phyloP scores from a whole-genome alignment of 2,797 vertebrate genomes.

The Mormyrops boulengeri region DNA sequence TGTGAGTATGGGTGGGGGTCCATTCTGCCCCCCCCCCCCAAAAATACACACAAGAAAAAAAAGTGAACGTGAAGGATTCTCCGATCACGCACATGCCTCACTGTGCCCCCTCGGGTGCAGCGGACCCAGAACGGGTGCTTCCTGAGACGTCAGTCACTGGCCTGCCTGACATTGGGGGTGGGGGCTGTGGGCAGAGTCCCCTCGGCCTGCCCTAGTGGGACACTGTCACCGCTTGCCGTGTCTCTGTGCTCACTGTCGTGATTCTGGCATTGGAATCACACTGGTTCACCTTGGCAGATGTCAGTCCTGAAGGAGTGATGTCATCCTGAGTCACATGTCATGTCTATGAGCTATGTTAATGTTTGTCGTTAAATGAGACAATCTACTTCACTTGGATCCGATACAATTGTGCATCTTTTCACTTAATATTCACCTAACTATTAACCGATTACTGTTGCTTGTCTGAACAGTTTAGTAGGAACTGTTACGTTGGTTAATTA shows the following conservation, averaged over 20 bases:
- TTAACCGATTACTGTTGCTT: neutral
- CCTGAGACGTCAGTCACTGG: conserved; percentile 41
- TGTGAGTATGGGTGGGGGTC: neutral
- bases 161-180: neutral
- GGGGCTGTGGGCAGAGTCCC: neutral
- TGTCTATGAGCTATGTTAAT: neutral
- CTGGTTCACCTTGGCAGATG: neutral
- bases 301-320: neutral
- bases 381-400: neutral
- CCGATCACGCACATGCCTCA: conserved; percentile 1
- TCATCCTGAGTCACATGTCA: neutral
- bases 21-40: neutral
- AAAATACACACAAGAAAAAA: too few species aligned
- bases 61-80: neutral
- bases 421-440: neutral
- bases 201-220: neutral
- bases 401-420: neutral
- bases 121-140: conserved; percentile 58
- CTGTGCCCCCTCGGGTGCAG: conserved; percentile 39
- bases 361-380: neutral
- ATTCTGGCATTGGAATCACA: neutral
- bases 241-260: neutral
- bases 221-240: neutral
- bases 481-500: neutral
- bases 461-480: neutral